These are phyloP conservation scores for Abrostola tripartita DNA, from an alignment of 2,888 invertebrate genomes.

Conservation along the genomic window DNA sequence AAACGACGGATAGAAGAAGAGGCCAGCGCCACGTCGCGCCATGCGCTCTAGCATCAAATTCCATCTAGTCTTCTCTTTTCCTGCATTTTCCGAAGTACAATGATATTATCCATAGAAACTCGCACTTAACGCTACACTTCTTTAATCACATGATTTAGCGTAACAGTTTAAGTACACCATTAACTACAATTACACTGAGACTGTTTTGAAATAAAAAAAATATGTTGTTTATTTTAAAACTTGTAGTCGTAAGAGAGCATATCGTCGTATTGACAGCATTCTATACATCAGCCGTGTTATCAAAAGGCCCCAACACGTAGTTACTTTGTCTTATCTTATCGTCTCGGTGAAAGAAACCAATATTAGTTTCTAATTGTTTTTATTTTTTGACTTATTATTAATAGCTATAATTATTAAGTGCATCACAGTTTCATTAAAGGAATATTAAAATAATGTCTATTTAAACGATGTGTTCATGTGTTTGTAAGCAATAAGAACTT, in stretches of 20 bases:
- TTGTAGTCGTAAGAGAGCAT: slow-evolving; percentile 69
- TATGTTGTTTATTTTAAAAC: slow-evolving; percentile 58
- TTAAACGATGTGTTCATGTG: not conserved
- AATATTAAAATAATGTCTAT: not conserved
- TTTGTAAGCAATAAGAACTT: not conserved
- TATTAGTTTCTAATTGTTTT: slow-evolving; percentile 53
- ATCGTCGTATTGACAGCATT: slow-evolving; percentile 81
- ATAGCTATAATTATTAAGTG: not conserved
- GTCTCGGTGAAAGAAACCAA: slow-evolving; percentile 70
- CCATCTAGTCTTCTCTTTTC: slow-evolving; percentile 74
- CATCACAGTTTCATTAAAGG: not conserved
- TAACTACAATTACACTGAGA: slow-evolving; percentile 22
- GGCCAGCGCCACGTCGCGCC: slow-evolving; percentile 81
- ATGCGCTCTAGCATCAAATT: slow-evolving; percentile 70
- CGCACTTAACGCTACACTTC: slow-evolving; percentile 37
- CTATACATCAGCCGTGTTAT: slow-evolving; percentile 79
- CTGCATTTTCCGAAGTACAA: slow-evolving; percentile 63
- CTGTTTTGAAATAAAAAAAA: slow-evolving; percentile 40
- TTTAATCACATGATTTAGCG: slow-evolving; percentile 45
- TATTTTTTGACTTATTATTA: slow-evolving; percentile 15
- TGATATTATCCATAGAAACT: slow-evolving; percentile 51
- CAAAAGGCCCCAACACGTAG: slow-evolving; percentile 73
- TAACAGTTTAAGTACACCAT: slow-evolving; percentile 33
- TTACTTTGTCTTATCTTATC: slow-evolving; percentile 86
- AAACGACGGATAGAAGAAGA: slow-evolving; percentile 75